phyloP scores from a whole-genome alignment of 2,113 vertebrate genomes.

The Oenanthe melanoleuca region DNA sequence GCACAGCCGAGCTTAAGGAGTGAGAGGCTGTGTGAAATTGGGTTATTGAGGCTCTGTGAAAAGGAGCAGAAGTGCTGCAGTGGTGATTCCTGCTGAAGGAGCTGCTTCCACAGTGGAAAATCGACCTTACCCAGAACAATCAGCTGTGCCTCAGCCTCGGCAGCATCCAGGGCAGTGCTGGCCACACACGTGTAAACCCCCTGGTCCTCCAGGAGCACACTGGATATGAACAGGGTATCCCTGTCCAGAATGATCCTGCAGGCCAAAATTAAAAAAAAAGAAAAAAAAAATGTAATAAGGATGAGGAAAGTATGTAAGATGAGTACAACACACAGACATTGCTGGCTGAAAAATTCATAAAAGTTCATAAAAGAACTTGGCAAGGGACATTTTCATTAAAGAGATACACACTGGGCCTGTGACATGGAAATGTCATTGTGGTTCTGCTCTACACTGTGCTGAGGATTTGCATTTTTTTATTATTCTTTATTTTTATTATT shows the following conservation, averaged over 20 bases:
- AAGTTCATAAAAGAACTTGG: not conserved
- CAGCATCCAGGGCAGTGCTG: slow-evolving; percentile 81
- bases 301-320: not conserved
- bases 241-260: slow-evolving; percentile 77
- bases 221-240: slow-evolving; percentile 83
- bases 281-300: not conserved
- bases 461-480: not conserved
- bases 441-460: not conserved
- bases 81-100: not conserved
- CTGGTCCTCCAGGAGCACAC: slow-evolving; percentile 83
- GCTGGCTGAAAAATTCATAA: rapidly evolving
- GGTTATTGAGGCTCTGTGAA: not conserved
- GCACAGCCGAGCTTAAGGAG: not conserved
- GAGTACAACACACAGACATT: rapidly evolving
- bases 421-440: not conserved
- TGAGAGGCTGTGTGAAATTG: not conserved
- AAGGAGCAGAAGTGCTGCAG: not conserved
- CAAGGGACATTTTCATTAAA: not conserved
- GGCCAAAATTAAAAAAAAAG: not conserved
- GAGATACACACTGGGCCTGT: not conserved
- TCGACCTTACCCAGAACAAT: slow-evolving; percentile 85
- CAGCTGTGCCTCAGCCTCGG: slow-evolving; percentile 71
- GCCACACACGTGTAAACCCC: slow-evolving; percentile 86
- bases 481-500: too few relatives aligned
- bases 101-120: rapidly evolving